Conservation (phyloP, 2,888 invertebrate genomes). For the Drosophila eohydei region DNA sequence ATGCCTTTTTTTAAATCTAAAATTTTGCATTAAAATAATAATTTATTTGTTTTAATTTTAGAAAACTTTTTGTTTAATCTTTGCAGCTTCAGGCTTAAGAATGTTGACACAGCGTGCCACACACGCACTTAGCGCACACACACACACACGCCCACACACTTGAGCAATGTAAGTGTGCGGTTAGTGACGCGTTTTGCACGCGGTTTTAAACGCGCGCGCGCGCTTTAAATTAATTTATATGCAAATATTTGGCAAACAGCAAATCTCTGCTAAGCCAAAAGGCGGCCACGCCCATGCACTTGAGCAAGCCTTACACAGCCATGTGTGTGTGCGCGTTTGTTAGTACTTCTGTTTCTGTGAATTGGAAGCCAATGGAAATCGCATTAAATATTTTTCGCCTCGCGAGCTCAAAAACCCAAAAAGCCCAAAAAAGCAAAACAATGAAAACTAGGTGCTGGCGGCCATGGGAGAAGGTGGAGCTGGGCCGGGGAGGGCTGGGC, state of each 20-base stretch:
- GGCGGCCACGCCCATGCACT: constrained; percentile 47
- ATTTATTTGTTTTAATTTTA: constrained; percentile 1
- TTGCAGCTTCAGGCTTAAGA: constrained; percentile 1
- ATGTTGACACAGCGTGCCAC: constrained; percentile 11
- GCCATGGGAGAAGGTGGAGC: neutral
- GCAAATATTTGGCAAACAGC: constrained; percentile 57
- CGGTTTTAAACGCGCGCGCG: constrained; percentile 48
- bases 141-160: neutral
- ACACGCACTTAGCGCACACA: neutral
- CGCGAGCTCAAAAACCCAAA: constrained; percentile 50
- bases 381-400: constrained; percentile 66
- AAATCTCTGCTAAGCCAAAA: constrained; percentile 44
- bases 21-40: neutral
- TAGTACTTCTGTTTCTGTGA: constrained; percentile 35
- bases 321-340: constrained; percentile 10
- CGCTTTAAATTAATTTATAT: constrained; percentile 62
- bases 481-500: rapidly evolving
- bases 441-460: constrained; percentile 43
- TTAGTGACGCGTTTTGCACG: constrained; percentile 40
- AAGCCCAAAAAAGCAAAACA: constrained; percentile 44
- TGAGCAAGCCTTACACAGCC: constrained; percentile 25
- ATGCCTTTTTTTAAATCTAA: neutral
- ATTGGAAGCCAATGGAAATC: constrained; percentile 69
- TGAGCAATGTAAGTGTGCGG: neutral
- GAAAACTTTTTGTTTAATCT: neutral